Percentiles rank a stretch among this genome's conserved stretches.
Conservation (phyloP, 1,140 invertebrate species). For the Melitaea cinxia region DNA sequence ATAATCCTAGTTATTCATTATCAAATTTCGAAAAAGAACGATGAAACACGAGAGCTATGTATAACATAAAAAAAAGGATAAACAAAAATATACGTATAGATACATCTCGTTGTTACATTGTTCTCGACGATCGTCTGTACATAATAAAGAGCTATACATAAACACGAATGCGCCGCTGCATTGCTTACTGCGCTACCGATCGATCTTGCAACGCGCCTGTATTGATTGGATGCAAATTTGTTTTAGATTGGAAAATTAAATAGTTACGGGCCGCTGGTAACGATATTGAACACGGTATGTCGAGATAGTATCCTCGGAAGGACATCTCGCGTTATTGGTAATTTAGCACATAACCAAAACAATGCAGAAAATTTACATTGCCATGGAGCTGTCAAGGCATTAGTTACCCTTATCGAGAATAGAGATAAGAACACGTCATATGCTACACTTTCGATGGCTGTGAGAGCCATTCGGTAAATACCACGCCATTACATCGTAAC, state of each 20-base stretch:
- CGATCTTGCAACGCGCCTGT: conserved; percentile 33
- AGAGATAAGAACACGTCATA: conserved; percentile 73
- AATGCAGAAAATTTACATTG: conserved; percentile 75
- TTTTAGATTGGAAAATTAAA: conserved; percentile 74
- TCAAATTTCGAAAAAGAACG: neutral
- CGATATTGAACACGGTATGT: conserved; percentile 73
- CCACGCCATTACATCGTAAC: conserved; percentile 7
- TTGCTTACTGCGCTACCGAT: conserved; percentile 23
- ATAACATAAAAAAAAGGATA: neutral
- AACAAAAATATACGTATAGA: neutral
- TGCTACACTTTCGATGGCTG: conserved; percentile 77
- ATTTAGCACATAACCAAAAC: conserved; percentile 64
- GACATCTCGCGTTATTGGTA: conserved; percentile 76
- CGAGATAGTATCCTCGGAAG: conserved; percentile 77
- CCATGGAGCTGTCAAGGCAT: conserved; percentile 68
- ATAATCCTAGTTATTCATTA: neutral
- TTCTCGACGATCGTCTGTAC: conserved; percentile 2
- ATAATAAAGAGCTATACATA: conserved; percentile 6
- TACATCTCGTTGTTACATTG: conserved; percentile 5
- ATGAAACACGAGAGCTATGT: neutral
- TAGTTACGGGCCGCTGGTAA: conserved; percentile 62
- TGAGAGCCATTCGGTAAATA: conserved; percentile 78
- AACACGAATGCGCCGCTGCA: conserved; percentile 9
- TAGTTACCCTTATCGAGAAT: conserved; percentile 69
- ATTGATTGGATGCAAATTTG: conserved; percentile 36